Evolutionary conservation across 2,888 invertebrate species (phyloP).

Genomic region (Cyclophora punctaria): DNA sequence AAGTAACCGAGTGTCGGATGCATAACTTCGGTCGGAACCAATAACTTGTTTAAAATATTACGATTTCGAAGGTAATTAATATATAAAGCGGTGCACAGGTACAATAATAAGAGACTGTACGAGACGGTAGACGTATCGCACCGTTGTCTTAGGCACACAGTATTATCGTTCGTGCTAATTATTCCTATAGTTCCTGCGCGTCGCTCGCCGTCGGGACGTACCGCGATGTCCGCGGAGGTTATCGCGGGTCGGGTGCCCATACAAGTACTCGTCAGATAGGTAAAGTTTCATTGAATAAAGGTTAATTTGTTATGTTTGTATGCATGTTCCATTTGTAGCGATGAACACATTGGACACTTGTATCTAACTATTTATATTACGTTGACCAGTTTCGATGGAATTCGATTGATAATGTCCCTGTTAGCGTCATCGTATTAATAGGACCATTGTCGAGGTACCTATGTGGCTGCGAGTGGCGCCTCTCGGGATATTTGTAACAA

Average conservation of each 20-base stretch:
- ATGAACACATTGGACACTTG: constrained; percentile 7
- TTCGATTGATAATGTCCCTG: background rate
- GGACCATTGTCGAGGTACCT: constrained; percentile 11
- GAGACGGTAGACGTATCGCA: too few relatives aligned
- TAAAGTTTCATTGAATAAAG: constrained; percentile 34
- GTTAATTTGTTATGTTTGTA: constrained; percentile 34
- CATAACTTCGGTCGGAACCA: too few relatives aligned
- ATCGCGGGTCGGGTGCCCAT: constrained; percentile 18
- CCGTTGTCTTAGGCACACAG: too few relatives aligned
- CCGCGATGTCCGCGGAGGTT: constrained; percentile 15
- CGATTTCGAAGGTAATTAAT: too few relatives aligned
- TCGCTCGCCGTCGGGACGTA: constrained; percentile 10
- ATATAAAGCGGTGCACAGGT: too few relatives aligned
- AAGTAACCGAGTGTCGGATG: too few relatives aligned
- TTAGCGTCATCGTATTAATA: constrained; percentile 15
- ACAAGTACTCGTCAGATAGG: constrained; percentile 19
- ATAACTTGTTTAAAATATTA: too few relatives aligned
- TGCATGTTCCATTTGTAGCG: constrained; percentile 16
- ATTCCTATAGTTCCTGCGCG: constrained; percentile 28
- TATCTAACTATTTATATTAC: too few relatives aligned
- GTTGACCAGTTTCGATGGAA: constrained; percentile 5
- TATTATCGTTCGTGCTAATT: constrained; percentile 40
- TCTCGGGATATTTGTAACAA: background rate
- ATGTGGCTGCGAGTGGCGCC: constrained; percentile 5
- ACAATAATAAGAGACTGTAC: too few relatives aligned